Base-by-base conservation (phyloP, 1,140 invertebrate species). In the Asbolus verrucosus region DNA sequence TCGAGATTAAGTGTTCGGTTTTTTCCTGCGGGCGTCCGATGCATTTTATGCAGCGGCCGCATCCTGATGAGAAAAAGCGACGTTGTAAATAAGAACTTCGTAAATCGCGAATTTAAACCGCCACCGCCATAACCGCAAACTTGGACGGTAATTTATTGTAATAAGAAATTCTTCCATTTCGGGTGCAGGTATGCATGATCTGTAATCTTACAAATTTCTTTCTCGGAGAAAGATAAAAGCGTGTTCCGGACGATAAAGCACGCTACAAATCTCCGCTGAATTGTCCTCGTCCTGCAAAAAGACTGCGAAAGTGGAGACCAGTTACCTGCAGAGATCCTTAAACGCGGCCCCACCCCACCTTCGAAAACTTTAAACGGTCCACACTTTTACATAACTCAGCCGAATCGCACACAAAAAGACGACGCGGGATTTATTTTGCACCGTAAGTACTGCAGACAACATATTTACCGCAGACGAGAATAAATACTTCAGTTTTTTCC, bases 201-300 rank as follows among this genome's bases (percentile, higher is more conserved):
- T 73, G 70, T 75, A 77, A 76, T 76, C 76, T 75, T 73, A 76
- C 76, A 76, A 76, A 78, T 78, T 78, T 74, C 71, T 73, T 76
- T 69, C 71, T 21, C 39, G 39, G 14, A 43, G 31, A 60, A 67
- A 72, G 73, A 75, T 72, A 78, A 76, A 75, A 69, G 72, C 67
- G 69, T 73, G 75, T 76, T 78, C 75, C 75, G 61, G 69, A 68
- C 76, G 73, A 78, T 78, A 75, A 78, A 76, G 69, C 69, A 67
- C 70, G 60, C 71, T 72, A 76, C 76, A 76, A 78, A 78, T 78
- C 76, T 78, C 71, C 36, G 59, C 19, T 54, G 71, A 76, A 70
- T 73, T 71, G 73, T 75, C 66, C 69, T 70, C 41, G 46, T 54
- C 46, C 21, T 54, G 46, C 46, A 54, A 54, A 54, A 54, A 54